Evolutionary conservation across 2,888 invertebrate species (phyloP).

Genomic region (Eulithis prunata): DNA sequence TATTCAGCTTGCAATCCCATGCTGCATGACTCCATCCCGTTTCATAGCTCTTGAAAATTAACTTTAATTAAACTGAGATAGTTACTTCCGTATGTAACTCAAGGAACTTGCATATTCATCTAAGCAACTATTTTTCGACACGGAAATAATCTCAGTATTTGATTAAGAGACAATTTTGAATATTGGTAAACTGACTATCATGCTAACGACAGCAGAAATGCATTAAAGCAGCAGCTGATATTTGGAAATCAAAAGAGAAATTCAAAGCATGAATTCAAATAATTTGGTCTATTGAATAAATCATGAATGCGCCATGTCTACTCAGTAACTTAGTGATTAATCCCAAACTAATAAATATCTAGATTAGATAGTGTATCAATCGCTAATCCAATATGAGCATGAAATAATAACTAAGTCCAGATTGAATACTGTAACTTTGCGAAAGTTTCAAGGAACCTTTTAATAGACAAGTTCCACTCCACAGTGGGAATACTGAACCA

Average conservation of each 20-base stretch:
- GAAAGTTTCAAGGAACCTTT: constrained; percentile 29
- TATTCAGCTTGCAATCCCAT: constrained; percentile 62
- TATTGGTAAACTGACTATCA: too few species aligned
- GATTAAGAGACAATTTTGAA: neutral
- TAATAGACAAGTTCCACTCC: constrained; percentile 31
- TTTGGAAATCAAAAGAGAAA: neutral
- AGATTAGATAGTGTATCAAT: constrained; percentile 21
- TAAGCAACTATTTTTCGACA: neutral
- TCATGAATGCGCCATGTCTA: neutral
- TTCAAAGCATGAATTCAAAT: neutral
- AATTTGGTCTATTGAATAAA: neutral
- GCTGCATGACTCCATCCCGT: constrained; percentile 56
- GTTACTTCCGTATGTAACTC: neutral
- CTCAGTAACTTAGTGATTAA: neutral
- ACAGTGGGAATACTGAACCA: constrained; percentile 27
- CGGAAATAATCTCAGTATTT: neutral
- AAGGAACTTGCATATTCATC: neutral
- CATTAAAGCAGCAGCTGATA: too few species aligned
- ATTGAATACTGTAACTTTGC: constrained; percentile 22
- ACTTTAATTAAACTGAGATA: constrained; percentile 8
- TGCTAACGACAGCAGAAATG: too few species aligned
- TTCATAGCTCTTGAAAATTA: constrained; percentile 52
- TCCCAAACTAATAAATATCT: constrained; percentile 26
- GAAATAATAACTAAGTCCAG: constrained; percentile 48
- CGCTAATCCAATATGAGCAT: constrained; percentile 51